Evolutionary conservation across 2,888 invertebrate species (phyloP), one percentile per base, ranked within the genome.

Genomic region (Coelinius sp.): DNA sequence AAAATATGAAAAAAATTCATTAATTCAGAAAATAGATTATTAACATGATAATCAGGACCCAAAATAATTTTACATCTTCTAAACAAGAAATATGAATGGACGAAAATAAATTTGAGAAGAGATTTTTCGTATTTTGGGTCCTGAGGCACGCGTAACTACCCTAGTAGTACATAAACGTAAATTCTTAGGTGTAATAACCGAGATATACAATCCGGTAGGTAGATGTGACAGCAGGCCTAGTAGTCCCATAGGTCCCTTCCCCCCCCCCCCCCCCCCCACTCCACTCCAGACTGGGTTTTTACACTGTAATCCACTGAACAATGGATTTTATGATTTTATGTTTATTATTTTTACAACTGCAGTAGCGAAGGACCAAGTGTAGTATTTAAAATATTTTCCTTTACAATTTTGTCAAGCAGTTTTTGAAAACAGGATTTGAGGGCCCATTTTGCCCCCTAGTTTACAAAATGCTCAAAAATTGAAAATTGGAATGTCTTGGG

Each of bases 311-410:
- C 79, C 79, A 67, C 68, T 72, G 73, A 80, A 84, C 82, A 81
- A 82, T 82, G 77, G 78, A 73, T 83, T 56, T 84, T 83, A 82
- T 81, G 80, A 75, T 80, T 82, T 83, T 81, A 81, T 80, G 81
- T 83, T 82, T 84, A 84, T 84, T 84, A 80, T 83, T 84, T 81
- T 82, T 82, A 83, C 79, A 77, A 80, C 79, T 80, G 77, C 80
- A 82, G 81, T 82, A 83, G 81, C 80, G 73, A 74, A 70, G 71
- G 74, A 44, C 24, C 62, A 62, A 56, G 56, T 56, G 17, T 14
- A 7, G 31, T 27, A 56, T 46, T 46, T 46, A 46, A 46, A 46
- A 46, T 46, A 46, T 46, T 46, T 14, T 46, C n/a, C 44, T 46
- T 46, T 3, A 46, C 44, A 7, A 46, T 2, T n/a, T 46, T 14